A percentile compares a stretch with the other conserved stretches of the same genome.
Evolutionary conservation across 2,113 vertebrate species (phyloP).

Genomic region (Tapirus terrestris): DNA sequence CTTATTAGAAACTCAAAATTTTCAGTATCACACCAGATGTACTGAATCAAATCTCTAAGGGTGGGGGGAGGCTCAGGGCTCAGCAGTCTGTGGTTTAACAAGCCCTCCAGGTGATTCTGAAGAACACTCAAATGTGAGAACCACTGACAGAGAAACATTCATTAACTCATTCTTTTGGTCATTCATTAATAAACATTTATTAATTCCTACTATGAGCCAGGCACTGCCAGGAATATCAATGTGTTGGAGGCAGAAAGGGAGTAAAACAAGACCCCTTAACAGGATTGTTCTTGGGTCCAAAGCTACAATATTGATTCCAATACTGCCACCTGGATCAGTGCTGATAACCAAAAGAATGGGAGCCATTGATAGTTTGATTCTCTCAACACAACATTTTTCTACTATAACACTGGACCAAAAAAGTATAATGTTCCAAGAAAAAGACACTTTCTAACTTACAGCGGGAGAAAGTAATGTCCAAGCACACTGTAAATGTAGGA

Average conservation of each 20-base stretch:
- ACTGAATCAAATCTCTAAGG: neutral
- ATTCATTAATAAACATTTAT: neutral
- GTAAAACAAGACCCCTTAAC: neutral
- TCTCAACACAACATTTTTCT: neutral
- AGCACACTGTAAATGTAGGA: neutral
- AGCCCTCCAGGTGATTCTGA: neutral
- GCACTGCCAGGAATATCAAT: neutral
- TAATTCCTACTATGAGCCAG: neutral
- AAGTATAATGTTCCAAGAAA: neutral
- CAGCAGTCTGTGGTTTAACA: neutral
- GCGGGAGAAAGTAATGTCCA: neutral
- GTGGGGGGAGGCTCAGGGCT: neutral
- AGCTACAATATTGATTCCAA: neutral
- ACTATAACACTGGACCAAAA: neutral
- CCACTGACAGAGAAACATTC: neutral
- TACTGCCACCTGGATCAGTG: neutral
- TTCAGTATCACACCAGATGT: neutral
- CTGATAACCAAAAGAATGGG: neutral
- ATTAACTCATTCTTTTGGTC: neutral
- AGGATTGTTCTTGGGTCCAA: neutral
- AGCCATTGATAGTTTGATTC: neutral
- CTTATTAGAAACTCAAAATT: neutral
- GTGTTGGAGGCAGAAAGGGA: neutral
- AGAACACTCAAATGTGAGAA: neutral
- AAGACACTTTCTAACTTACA: neutral